A percentile compares a stretch with the other conserved stretches of the same genome.
phyloP scores from a whole-genome alignment of 2,113 vertebrate species.

The Rhinolophus sinicus region DNA sequence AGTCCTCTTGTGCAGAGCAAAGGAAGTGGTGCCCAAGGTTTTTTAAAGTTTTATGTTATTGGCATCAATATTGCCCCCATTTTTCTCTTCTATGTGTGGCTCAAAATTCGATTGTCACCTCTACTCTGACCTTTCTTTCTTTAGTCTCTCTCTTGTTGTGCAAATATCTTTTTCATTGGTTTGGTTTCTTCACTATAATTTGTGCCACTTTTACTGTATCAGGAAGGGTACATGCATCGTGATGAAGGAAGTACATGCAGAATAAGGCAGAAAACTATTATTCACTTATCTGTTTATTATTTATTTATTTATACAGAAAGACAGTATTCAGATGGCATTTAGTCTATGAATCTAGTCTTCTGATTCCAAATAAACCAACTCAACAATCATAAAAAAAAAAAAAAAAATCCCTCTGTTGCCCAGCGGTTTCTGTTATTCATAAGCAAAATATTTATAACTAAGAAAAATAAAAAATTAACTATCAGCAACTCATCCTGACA shows the following conservation, averaged over 20 bases:
- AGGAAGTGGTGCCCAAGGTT: too few relatives aligned
- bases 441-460: not conserved
- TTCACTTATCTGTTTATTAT: not conserved
- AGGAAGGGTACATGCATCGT: accelerated
- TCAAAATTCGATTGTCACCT: not conserved
- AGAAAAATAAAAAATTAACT: not conserved
- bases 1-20: not conserved
- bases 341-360: not conserved
- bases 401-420: not conserved
- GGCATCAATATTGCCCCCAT: accelerated
- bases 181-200: not conserved
- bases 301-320: not conserved
- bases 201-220: too few relatives aligned
- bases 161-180: not conserved
- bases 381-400: not conserved
- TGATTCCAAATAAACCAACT: not conserved
- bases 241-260: not conserved
- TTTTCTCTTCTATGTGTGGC: accelerated
- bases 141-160: not conserved
- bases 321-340: not conserved
- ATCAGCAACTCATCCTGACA: too few relatives aligned
- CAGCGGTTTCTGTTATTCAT: not conserved
- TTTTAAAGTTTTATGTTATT: too few relatives aligned
- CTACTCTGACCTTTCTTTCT: not conserved
- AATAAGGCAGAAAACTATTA: not conserved